Conservation (phyloP, 2,113 vertebrate species). For the Oncorhynchus nerka region DNA sequence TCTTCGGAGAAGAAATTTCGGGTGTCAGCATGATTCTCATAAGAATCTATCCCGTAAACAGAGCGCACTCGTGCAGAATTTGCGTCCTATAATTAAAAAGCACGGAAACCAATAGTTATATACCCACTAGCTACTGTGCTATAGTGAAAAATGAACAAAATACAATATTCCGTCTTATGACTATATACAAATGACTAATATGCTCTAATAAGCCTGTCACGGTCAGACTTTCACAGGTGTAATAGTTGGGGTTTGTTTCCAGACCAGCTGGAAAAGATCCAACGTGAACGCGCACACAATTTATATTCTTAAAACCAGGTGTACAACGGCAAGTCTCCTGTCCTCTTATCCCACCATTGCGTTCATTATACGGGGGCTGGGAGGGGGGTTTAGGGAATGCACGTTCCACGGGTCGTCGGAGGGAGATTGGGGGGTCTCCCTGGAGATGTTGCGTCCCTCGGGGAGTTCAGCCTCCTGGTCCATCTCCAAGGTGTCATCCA, state of each 20-base stretch:
- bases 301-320: not conserved
- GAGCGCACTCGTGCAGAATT: not conserved
- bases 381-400: slow-evolving; percentile 54
- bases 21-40: not conserved
- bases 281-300: not conserved
- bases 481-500: slow-evolving; percentile 54
- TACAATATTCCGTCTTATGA: not conserved
- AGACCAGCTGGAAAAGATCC: slow-evolving; percentile 53
- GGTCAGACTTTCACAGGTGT: not conserved
- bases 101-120: not conserved
- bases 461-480: slow-evolving; percentile 58
- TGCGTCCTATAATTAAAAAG: not conserved
- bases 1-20: not conserved
- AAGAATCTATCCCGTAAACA: not conserved
- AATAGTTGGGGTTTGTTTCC: slow-evolving; percentile 19
- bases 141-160: not conserved
- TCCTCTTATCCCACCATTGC: slow-evolving; percentile 52
- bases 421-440: slow-evolving; percentile 64
- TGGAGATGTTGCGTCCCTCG: slow-evolving; percentile 66
- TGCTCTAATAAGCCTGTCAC: not conserved
- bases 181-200: not conserved
- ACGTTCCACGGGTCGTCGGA: slow-evolving; percentile 79
- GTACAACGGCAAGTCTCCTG: not conserved
- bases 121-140: too few species aligned
- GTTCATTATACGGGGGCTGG: slow-evolving; percentile 67